Evolutionary conservation across 2,888 invertebrate genomes (phyloP).

Genomic region (Luperina nickerlii): DNA sequence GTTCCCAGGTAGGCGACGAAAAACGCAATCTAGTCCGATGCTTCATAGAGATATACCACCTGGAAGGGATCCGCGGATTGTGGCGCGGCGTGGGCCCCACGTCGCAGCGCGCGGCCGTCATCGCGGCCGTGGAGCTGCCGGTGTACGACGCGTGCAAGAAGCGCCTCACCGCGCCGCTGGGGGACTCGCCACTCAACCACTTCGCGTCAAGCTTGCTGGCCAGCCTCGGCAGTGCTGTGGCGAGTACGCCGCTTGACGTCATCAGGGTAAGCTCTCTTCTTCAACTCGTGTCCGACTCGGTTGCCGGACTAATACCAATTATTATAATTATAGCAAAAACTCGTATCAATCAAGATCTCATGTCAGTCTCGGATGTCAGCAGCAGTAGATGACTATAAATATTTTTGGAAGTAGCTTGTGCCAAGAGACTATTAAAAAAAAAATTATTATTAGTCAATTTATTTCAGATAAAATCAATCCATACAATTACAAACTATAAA

Average conservation of each 20-base stretch:
- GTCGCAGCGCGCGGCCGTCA: conserved; percentile 97
- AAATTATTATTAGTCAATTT: too few species aligned
- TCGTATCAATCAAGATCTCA: not conserved
- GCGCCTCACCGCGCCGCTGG: conserved; percentile 92
- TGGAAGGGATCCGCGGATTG: conserved; percentile 96
- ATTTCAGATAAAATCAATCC: too few species aligned
- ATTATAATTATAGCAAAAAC: not conserved
- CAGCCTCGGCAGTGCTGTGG: conserved; percentile 97
- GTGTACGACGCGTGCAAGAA: conserved; percentile 97
- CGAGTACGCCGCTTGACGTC: conserved; percentile 98
- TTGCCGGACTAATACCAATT: too few species aligned
- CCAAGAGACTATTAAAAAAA: not conserved
- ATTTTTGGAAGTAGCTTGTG: not conserved
- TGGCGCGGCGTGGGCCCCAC: conserved; percentile 98
- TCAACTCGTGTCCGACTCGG: not conserved
- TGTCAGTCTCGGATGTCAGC: not conserved
- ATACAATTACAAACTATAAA: too few species aligned
- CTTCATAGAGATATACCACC: conserved; percentile 94
- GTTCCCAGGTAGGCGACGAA: conserved; percentile 89
- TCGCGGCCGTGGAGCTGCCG: conserved; percentile 98
- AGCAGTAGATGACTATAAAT: not conserved
- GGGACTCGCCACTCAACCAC: conserved; percentile 96
- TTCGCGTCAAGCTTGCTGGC: conserved; percentile 97
- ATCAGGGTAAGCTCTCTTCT: conserved; percentile 92
- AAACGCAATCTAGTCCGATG: conserved; percentile 93